Conservation (phyloP, 1,140 invertebrate genomes). For the Gerris buenoi region DNA sequence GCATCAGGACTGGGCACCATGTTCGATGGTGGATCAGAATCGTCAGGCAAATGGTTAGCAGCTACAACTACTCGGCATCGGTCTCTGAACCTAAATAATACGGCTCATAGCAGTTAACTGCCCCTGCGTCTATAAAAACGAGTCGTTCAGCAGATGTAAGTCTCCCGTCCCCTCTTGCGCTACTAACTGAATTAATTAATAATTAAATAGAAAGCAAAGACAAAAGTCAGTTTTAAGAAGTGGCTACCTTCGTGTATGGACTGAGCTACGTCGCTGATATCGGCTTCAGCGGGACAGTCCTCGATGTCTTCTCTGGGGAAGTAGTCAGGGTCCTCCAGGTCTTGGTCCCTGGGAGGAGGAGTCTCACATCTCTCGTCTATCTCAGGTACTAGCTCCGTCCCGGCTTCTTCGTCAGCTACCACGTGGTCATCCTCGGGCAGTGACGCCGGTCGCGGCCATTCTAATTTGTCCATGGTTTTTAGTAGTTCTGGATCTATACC, state of each 20-base stretch:
- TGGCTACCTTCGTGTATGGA: neutral
- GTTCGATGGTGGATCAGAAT: neutral
- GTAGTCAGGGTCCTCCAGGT: neutral
- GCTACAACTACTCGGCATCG: neutral
- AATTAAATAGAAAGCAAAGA: too few relatives aligned
- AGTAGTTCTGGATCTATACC: conserved; percentile 1
- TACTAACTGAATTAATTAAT: too few relatives aligned
- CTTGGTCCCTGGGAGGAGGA: neutral
- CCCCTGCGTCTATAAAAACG: too few relatives aligned
- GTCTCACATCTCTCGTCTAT: neutral
- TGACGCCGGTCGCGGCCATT: conserved; percentile 8
- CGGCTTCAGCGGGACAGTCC: neutral
- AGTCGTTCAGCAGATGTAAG: too few relatives aligned
- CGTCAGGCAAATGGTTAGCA: neutral
- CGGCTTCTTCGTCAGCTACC: neutral
- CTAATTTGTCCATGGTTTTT: neutral
- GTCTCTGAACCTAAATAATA: too few relatives aligned
- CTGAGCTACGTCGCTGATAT: neutral
- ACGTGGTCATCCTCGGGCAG: conserved; percentile 8
- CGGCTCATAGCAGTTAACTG: too few relatives aligned
- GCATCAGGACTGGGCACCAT: neutral
- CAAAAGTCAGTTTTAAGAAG: too few relatives aligned
- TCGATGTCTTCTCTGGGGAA: neutral
- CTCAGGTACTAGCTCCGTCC: neutral
- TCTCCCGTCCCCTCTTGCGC: too few relatives aligned